A percentile compares a stretch with the other conserved stretches of the same genome.
Evolutionary conservation across 2,888 invertebrate genomes (phyloP).

Genomic region (Cheilosia scutellata): DNA sequence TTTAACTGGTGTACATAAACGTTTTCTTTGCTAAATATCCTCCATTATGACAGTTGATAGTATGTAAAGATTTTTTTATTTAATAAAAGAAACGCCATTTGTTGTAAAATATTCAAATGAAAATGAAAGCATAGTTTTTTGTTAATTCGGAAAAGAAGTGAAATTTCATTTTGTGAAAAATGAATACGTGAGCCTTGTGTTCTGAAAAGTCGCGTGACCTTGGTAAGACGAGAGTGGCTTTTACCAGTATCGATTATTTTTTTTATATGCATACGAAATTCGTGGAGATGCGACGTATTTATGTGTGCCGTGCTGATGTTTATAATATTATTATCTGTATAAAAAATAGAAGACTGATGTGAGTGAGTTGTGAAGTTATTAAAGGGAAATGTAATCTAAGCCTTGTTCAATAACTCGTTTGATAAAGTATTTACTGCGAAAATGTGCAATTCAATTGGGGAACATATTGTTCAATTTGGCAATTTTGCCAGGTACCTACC

Average conservation of each 20-base stretch:
- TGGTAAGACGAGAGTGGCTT: constrained; percentile 31
- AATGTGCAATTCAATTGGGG: too few species aligned
- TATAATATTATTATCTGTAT: too few species aligned
- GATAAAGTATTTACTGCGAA: too few species aligned
- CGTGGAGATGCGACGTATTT: neutral
- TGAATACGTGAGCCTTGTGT: neutral
- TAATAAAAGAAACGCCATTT: neutral
- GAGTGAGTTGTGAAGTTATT: too few species aligned
- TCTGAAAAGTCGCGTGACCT: constrained; percentile 46
- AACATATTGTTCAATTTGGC: too few species aligned
- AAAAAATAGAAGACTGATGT: too few species aligned
- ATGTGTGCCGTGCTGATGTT: too few species aligned
- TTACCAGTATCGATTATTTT: constrained; percentile 46
- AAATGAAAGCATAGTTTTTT: neutral
- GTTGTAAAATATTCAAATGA: neutral
- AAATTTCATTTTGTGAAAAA: neutral
- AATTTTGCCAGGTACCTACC: too few species aligned
- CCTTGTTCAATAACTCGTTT: too few species aligned
- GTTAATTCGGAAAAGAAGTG: neutral
- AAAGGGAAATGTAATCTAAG: too few species aligned
- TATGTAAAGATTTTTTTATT: neutral
- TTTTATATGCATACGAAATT: neutral
- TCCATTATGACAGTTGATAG: constrained; percentile 45
- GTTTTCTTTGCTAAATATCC: constrained; percentile 7
- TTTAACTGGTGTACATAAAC: neutral